Conservation (phyloP, 2,888 invertebrate species). For the Cephalotes varians region DNA sequence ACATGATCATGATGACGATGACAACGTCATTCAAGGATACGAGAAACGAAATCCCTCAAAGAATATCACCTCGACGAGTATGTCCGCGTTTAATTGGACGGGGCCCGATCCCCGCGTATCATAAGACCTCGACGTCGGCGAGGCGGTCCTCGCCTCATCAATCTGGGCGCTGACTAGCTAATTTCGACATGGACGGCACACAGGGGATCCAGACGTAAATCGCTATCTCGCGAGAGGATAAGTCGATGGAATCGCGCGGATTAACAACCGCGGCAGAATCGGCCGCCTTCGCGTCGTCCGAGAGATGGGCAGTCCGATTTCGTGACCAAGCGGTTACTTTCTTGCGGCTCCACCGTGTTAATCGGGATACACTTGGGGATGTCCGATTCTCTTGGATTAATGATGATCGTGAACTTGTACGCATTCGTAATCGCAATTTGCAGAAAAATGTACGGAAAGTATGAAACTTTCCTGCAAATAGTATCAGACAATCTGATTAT, state of each 20-base stretch:
- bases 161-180: constrained; percentile 62
- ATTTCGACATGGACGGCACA: constrained; percentile 54
- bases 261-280: constrained; percentile 42
- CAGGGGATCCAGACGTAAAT: constrained; percentile 45
- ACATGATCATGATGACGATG: constrained; percentile 28
- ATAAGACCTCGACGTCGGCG: constrained; percentile 37
- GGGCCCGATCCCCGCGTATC: constrained; percentile 53
- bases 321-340: constrained; percentile 55
- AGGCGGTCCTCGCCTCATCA: constrained; percentile 53
- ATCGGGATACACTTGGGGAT: constrained; percentile 10
- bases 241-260: constrained; percentile 51
- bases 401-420: neutral
- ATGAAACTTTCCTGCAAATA: neutral
- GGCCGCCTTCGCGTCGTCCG: constrained; percentile 32
- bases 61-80: constrained; percentile 58
- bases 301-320: constrained; percentile 47
- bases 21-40: constrained; percentile 41
- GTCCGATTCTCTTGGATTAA: neutral
- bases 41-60: constrained; percentile 49
- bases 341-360: constrained; percentile 22
- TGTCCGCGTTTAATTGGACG: constrained; percentile 43
- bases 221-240: constrained; percentile 42
- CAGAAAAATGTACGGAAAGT: neutral
- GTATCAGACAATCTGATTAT: neutral
- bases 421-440: neutral